A percentile compares a stretch with the other conserved stretches of the same genome.
phyloP scores from a whole-genome alignment of 2,113 vertebrate genomes.

The Alaudala cheleensis region DNA sequence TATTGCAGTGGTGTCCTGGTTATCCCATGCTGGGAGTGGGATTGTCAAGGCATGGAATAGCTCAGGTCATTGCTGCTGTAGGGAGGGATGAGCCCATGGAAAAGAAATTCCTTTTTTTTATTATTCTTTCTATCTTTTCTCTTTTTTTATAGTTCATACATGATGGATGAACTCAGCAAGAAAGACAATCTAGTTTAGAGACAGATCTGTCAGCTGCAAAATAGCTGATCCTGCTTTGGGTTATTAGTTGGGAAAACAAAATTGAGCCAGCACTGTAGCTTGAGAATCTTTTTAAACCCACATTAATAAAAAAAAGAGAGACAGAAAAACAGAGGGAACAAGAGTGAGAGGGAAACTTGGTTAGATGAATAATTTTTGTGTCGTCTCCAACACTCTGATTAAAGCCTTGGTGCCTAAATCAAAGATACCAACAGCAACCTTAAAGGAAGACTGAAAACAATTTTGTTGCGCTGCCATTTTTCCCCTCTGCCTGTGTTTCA shows the following conservation, averaged over 20 bases:
- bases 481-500: conserved; percentile 64
- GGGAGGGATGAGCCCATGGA: background rate
- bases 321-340: background rate
- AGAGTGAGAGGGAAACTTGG: background rate
- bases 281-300: conserved; percentile 55
- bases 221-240: conserved; percentile 55
- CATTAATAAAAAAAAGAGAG: conserved; percentile 62
- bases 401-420: conserved; percentile 71
- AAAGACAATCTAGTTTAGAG: conserved; percentile 56
- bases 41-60: background rate
- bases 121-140: background rate
- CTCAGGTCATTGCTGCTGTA: background rate
- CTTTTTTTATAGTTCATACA: background rate
- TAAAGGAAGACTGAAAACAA: conserved; percentile 71
- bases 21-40: background rate
- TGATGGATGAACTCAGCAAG: conserved; percentile 62
- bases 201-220: conserved; percentile 63
- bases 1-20: background rate
- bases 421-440: conserved; percentile 71
- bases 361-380: conserved; percentile 64
- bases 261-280: conserved; percentile 44
- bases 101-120: background rate
- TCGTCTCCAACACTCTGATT: conserved; percentile 70
- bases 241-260: conserved; percentile 73
- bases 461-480: conserved; percentile 64